Percentiles rank a stretch among this genome's conserved stretches.
Evolutionary conservation across 2,888 invertebrate genomes (phyloP).

Genomic region (Perdita meconis): DNA sequence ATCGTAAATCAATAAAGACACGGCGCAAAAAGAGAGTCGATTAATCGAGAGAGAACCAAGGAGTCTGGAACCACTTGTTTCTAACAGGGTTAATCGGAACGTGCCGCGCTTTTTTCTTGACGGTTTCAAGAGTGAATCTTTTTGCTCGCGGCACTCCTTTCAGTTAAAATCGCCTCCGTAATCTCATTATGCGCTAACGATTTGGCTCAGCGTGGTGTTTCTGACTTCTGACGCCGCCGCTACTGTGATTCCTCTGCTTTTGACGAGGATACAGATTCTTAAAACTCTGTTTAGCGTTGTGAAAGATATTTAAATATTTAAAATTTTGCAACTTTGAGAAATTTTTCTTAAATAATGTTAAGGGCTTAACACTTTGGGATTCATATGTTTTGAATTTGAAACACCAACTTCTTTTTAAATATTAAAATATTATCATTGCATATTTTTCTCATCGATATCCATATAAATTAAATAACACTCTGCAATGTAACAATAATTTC

Average conservation of each 20-base stretch:
- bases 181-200: conserved; percentile 77
- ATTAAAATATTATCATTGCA: no score
- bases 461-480: no score
- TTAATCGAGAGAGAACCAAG: conserved; percentile 44
- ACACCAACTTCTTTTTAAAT: no score
- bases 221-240: conserved; percentile 50
- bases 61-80: conserved; percentile 35
- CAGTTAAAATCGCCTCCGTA: conserved; percentile 60
- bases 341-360: no score
- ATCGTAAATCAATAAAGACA: conserved; percentile 39
- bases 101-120: conserved; percentile 45
- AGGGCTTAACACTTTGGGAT: no score
- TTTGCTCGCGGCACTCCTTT: conserved; percentile 39
- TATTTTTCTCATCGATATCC: no score
- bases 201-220: conserved; percentile 74
- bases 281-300: background rate
- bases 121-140: conserved; percentile 43
- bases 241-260: conserved; percentile 47
- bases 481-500: no score
- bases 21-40: conserved; percentile 31
- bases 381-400: no score
- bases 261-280: background rate
- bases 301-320: background rate
- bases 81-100: conserved; percentile 57
- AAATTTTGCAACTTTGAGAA: no score